Evolutionary conservation across 2,113 vertebrate genomes (phyloP), one percentile per base, ranked within the genome.

Genomic region (Callionymus lyra): DNA sequence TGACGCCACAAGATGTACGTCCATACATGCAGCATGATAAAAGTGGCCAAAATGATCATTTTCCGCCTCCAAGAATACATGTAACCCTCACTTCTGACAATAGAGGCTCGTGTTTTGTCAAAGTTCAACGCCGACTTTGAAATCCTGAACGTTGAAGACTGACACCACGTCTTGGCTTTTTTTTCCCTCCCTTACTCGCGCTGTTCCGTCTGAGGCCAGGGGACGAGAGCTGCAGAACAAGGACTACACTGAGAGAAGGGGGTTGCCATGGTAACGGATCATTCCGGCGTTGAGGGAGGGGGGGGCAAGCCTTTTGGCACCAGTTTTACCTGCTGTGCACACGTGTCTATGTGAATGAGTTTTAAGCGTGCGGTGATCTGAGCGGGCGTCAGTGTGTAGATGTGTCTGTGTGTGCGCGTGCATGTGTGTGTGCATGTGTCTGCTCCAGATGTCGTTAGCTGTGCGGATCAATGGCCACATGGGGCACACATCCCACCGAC

Each of bases 251-350:
- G 46, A 56, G 59, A 49, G 64, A 65, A 70, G 54, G 53, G 51
- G 65, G 76, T 68, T 81, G 74, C 77, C 77, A 81, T 82, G 77
- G 76, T 70, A 77, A 82, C 73, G 55, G 70, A 74, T 77, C 65
- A 39, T 43, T 42, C 67, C 76, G 68, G 74, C 67, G 49, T 72
- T 16, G 16, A 74, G 68, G 38, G 53, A 55, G 59, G 65, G 65
- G 73, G 56, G 59, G 59, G 65, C 63, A 67, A 69, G 65, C 72
- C 68, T 64, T 60, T 82, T 81, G 72, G 76, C 77, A 72, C 70
- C 37, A 46, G 50, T 66, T 63, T 63, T 67, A 65, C 59, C 62
- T 51, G 62, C 59, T 62, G 47, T 44, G 44, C 47, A 56, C 58
- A 63, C 53, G 46, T 43, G 58, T 49, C 56, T 47, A 33, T 45